Base-by-base conservation (phyloP, 1,140 invertebrate genomes). In the Trichomalopsis sarcophagae region DNA sequence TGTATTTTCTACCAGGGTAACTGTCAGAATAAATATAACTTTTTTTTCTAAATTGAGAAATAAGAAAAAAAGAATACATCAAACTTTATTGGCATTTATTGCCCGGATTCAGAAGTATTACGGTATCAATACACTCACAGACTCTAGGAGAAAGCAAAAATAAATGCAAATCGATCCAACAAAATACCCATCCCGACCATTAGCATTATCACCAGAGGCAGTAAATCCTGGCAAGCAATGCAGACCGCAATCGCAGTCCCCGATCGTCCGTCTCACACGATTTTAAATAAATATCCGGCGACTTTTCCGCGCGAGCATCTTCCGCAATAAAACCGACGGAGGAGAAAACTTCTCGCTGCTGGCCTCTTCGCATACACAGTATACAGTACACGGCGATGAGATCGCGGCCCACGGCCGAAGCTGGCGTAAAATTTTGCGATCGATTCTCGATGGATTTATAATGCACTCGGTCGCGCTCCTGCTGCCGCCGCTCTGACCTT, bases 361-460 rank as follows among this genome's bases (percentile, higher is more conserved):
- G 40, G 40, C 40, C 40, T 9, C 40, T 44, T 9, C 10, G 0
- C 9, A 62, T 62, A n/a, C 14, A 50, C 14, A 50, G 3, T 14
- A 27, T 27, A 50, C 14, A 50, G 47, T 50, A 7, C 55, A n/a
- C 5, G 17, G 21, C 55, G 55, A 62, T 62, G 55, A n/a, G 55
- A 62, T 62, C 55, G 7, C 17, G 17, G 17, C 17, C 55, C 55
- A 21, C 14, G 55, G 55, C 55, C 55, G 0, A n/a, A 62, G 55
- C 55, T 62, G 36, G 73, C 30, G 73, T 11, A 21, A 75, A 75
- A 40, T 75, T 75, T 75, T 36, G 73, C 77, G 77, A 66, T 79
- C 77, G 77, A 62, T 66, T 21, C 75, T 50, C 77, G 47, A 77
- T 79, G 14, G 77, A 79, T 79, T 79, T 79, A 79, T 66, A 79